Base-by-base conservation (phyloP, 2,113 vertebrate species). In the Mola mola region DNA sequence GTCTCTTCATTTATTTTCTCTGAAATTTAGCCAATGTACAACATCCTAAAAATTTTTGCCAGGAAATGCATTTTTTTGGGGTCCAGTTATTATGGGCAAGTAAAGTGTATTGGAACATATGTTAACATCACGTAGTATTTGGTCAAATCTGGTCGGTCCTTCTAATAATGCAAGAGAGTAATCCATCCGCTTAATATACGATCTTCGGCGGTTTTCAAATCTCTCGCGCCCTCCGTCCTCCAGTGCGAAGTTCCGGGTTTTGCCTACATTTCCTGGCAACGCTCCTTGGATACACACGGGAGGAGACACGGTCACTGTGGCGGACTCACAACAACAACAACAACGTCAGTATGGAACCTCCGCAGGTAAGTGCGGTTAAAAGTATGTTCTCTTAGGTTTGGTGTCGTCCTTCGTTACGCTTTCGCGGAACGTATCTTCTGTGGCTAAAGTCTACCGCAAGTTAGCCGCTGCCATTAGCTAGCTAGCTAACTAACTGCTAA, bases 181-280 rank as follows among this genome's bases (percentile, higher is more conserved):
- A 17, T 2, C 0, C 34, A 10, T 59, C 24, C 9, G 2, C 16
- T 1, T 1, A 9, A 46, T 16, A 65, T 1, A 66, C 62, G 41
- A 49, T 50, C 57, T 62, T 50, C 29, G 1, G 0, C 20, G 11
- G 5, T 52, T 75, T 76, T 43, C 38, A 33, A 20, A 4, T 42
- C 6, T 42, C 19, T 36, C 65, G 28, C 66, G 66, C 55, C 8
- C 33, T 15, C 29, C 21, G 3, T 2, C 20, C 4, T 25, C 57
- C 56, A 68, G 72, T 75, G 41, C 16, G 12, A 57, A 15, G 36
- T 67, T 50, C 55, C 43, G 74, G 16, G 7, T 1, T 44, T 12
- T 26, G 2, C 1, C 44, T 34, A 4, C 26, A 56, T 42, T 8
- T 72, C 85, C 28, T 87, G 82, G 83, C 84, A 86, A 89, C 85